Conservation (phyloP, 2,113 vertebrate genomes). For the Saccopteryx leptura region DNA sequence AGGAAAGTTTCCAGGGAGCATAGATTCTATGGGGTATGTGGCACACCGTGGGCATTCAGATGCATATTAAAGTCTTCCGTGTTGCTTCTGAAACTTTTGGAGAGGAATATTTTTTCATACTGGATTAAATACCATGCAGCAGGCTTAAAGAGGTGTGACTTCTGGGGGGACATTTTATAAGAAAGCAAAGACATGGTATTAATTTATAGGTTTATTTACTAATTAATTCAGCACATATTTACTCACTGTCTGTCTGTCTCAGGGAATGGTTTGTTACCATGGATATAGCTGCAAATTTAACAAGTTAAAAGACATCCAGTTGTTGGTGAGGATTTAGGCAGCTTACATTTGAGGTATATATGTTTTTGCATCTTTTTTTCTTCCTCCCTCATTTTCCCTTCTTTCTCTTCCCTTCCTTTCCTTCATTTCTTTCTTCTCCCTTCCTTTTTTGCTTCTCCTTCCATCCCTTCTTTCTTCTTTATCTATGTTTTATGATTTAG, state of each 20-base stretch:
- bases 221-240: background rate
- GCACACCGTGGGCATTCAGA: background rate
- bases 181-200: background rate
- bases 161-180: slow-evolving; percentile 16
- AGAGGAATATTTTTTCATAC: background rate
- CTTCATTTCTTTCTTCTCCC: background rate
- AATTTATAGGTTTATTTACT: slow-evolving; percentile 43
- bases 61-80: accelerated
- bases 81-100: background rate
- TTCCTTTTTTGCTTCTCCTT: no score
- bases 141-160: background rate
- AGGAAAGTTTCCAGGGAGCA: background rate
- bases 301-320: background rate
- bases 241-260: background rate
- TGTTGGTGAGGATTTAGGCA: background rate
- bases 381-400: background rate
- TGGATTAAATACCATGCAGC: background rate
- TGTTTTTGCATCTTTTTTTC: no score
- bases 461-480: background rate
- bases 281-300: background rate
- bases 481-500: slow-evolving; percentile 31
- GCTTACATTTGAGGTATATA: background rate
- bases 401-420: background rate
- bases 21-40: background rate
- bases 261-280: background rate